Evolutionary conservation across 2,888 invertebrate genomes (phyloP).

Genomic region (Dryocosmus kuriphilus): DNA sequence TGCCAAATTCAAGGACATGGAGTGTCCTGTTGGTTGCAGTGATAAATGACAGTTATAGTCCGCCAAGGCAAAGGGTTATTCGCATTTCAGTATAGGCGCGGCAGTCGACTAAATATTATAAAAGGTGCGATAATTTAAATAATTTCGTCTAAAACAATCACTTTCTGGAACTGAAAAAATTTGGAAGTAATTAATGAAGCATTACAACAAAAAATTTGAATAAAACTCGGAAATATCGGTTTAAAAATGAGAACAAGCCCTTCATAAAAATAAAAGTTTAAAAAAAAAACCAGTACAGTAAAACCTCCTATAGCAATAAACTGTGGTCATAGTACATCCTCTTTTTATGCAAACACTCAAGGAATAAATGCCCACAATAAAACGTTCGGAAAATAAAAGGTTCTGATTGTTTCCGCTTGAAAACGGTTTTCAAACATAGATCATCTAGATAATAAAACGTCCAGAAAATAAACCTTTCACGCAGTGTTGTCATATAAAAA

Average conservation of each 20-base stretch:
- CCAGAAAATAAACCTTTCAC: not conserved
- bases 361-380: not conserved
- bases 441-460: not conserved
- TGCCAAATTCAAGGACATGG: too few species aligned
- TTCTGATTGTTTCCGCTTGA: not conserved
- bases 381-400: not conserved
- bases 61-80: too few species aligned
- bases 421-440: not conserved
- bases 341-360: not conserved
- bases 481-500: not conserved
- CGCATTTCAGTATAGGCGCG: too few species aligned
- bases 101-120: too few species aligned
- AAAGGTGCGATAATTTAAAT: too few species aligned
- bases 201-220: too few species aligned
- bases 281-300: not conserved
- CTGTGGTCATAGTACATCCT: not conserved
- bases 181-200: too few species aligned
- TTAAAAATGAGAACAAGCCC: not conserved
- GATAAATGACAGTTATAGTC: too few species aligned
- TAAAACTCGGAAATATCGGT: too few species aligned
- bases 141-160: too few species aligned
- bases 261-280: not conserved
- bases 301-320: not conserved
- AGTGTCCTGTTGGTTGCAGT: too few species aligned
- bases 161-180: too few species aligned